Conservation (phyloP, 1,140 invertebrate genomes). For the Littorina saxatilis region DNA sequence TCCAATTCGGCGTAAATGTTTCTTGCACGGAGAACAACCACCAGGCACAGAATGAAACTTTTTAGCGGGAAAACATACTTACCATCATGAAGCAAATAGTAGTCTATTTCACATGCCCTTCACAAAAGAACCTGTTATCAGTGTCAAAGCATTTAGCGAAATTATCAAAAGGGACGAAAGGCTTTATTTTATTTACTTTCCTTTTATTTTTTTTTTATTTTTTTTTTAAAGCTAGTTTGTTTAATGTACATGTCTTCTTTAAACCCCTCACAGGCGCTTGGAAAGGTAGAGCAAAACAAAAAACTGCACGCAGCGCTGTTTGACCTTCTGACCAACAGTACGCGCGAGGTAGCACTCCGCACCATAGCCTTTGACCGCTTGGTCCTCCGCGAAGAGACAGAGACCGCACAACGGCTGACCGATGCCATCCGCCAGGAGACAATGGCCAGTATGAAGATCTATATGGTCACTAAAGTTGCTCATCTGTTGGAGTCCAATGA, state of each 20-base stretch:
- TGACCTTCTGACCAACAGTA: background rate
- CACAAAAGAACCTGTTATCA: too few relatives aligned
- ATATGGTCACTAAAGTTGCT: slow-evolving; percentile 24
- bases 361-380: slow-evolving; percentile 31
- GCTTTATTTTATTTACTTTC: too few relatives aligned
- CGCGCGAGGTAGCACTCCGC: background rate
- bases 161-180: too few relatives aligned
- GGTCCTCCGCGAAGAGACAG: background rate
- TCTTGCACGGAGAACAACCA: too few relatives aligned
- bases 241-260: background rate
- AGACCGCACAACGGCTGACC: background rate
- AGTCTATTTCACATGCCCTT: too few relatives aligned
- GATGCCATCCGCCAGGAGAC: background rate
- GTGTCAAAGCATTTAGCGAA: too few relatives aligned
- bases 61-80: too few relatives aligned
- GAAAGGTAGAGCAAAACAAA: background rate
- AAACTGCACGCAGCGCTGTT: background rate
- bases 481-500: slow-evolving; percentile 29
- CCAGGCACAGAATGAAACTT: too few relatives aligned
- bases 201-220: background rate
- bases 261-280: background rate
- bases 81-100: too few relatives aligned
- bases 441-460: slow-evolving; percentile 1
- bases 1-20: too few relatives aligned
- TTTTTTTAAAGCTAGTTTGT: background rate